Evolutionary conservation across 2,113 vertebrate genomes (phyloP), one percentile per base, ranked within the genome.

Genomic region (Daboia siamensis): DNA sequence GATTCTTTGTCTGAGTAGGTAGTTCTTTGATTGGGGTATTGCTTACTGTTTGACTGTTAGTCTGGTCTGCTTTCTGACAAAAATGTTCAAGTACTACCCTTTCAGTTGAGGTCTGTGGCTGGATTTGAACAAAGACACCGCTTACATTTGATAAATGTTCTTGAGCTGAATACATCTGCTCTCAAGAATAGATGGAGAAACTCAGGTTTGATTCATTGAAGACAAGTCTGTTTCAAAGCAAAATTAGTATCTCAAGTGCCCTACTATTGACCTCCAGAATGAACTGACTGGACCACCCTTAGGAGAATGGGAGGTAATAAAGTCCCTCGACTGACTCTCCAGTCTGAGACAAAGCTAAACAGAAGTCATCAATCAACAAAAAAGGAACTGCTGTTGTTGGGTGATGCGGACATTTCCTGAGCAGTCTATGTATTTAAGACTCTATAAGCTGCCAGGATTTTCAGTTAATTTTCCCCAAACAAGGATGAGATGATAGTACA

Each of bases 271-370:
- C 97, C 97, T 98, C 97, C 95, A 97, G 97, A 97, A 97, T 98
- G 98, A 98, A 97, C 97, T 97, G 96, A 93, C 91, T 96, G 95
- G 98, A 98, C 98, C 97, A 98, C 98, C 98, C 97, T 98, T 97
- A 96, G 93, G 97, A 96, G 96, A 97, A 97, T 93, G 92, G 92
- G 95, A 97, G 97, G 97, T 95, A 97, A 97, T 98, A 98, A 98
- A 98, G 97, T 97, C 94, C 59, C 92, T 91, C 93, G 96, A 94
- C 96, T 95, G 96, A 95, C 96, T 97, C 96, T 97, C 93, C 95
- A 94, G 91, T 91, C 94, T 95, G 93, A 94, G 94, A 96, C 96
- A 97, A 96, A 96, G 96, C 95, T 96, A 95, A 97, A 91, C 95
- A 46, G 96, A 96, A 96, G 95, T 95, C 95, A 98, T 98, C 97